Evolutionary conservation across 2,888 invertebrate species (phyloP).

Genomic region (Phragmatobia fuliginosa): DNA sequence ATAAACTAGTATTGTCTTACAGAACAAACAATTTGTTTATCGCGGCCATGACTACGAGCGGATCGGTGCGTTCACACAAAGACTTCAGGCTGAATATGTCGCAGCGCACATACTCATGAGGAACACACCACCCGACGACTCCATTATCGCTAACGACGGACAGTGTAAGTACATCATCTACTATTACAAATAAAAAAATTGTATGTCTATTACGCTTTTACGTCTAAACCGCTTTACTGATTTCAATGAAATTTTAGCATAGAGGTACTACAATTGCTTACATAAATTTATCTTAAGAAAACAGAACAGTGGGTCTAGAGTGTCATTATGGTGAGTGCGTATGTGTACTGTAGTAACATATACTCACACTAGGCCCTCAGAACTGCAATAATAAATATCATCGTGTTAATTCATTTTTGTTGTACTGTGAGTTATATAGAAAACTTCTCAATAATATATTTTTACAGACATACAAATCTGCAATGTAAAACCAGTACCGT

Average conservation of each 20-base stretch:
- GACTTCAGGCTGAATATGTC: conserved; percentile 97
- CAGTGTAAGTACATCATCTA: conserved; percentile 88
- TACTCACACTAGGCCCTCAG: no score
- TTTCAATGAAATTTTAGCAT: no score
- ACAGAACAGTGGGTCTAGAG: no score
- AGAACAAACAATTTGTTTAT: conserved; percentile 98
- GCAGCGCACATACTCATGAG: conserved; percentile 97
- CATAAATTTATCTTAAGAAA: no score
- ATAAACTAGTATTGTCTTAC: conserved; percentile 43
- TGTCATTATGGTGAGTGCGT: no score
- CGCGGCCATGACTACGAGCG: conserved; percentile 98
- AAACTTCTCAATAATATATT: background rate
- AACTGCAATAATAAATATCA: background rate
- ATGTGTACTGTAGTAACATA: no score
- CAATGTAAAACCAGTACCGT: conserved; percentile 96
- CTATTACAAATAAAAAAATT: no score
- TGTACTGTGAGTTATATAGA: background rate
- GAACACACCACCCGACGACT: conserved; percentile 96
- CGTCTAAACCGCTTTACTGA: no score
- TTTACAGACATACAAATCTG: conserved; percentile 95
- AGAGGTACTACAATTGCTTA: no score
- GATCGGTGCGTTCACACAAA: conserved; percentile 96
- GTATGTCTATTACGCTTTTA: no score
- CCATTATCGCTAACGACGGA: conserved; percentile 93
- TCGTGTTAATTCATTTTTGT: no score